A percentile compares a stretch with the other conserved stretches of the same genome.
Conservation (phyloP, 2,888 invertebrate species). For the Aphidoletes aphidimyza region DNA sequence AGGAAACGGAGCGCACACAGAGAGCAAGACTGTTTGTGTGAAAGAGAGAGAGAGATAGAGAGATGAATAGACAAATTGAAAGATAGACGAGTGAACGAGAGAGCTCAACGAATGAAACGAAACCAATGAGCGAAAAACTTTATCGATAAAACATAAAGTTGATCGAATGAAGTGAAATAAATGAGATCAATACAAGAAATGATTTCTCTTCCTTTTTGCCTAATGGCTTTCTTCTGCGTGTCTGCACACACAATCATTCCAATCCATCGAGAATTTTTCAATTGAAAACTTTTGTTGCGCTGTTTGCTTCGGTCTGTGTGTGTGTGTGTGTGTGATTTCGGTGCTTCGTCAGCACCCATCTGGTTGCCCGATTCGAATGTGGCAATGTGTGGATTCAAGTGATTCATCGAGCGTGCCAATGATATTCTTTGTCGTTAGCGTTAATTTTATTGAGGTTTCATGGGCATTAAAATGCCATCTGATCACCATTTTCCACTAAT, state of each 20-base stretch:
- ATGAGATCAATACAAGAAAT: slow-evolving; percentile 51
- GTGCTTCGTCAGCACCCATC: background rate
- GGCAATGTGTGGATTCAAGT: background rate
- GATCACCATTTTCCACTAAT: slow-evolving; percentile 31
- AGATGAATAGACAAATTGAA: too few species aligned
- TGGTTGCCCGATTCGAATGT: background rate
- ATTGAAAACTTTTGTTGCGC: slow-evolving; percentile 4
- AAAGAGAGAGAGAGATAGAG: too few species aligned
- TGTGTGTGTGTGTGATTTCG: background rate
- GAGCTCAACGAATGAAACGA: background rate
- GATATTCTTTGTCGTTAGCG: background rate
- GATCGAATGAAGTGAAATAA: slow-evolving; percentile 13
- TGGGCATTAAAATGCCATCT: slow-evolving; percentile 24
- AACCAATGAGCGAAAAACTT: background rate
- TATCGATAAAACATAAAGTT: slow-evolving; percentile 51
- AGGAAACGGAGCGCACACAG: too few species aligned
- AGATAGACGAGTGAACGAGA: too few species aligned
- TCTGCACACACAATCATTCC: slow-evolving; percentile 39
- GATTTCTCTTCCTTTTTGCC: slow-evolving; percentile 43
- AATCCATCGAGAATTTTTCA: slow-evolving; percentile 45
- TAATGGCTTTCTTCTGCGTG: slow-evolving; percentile 51
- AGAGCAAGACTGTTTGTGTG: too few species aligned
- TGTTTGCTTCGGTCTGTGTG: background rate
- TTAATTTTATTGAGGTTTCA: slow-evolving; percentile 47
- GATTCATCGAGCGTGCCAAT: background rate